Evolutionary conservation across 2,113 vertebrate genomes (phyloP).

Genomic region (Sula dactylatra): DNA sequence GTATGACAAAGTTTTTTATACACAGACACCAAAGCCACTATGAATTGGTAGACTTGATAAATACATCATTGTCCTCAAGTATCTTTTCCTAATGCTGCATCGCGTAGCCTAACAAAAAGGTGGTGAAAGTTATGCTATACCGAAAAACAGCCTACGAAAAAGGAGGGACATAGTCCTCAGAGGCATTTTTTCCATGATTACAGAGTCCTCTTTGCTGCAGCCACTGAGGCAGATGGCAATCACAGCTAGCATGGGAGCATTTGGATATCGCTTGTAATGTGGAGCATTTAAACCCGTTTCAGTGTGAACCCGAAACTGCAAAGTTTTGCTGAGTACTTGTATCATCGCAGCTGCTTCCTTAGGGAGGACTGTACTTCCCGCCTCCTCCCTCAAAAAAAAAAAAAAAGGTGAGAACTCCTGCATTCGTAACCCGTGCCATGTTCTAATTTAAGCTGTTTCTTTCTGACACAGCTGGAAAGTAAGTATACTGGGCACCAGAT

Average conservation of each 20-base stretch:
- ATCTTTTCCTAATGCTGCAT: background rate
- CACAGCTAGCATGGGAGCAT: background rate
- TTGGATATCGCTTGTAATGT: background rate
- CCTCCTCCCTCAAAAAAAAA: rapidly evolving
- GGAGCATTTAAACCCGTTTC: background rate
- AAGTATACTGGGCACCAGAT: too few species aligned
- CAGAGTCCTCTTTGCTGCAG: background rate
- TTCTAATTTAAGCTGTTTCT: background rate
- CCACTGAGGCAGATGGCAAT: background rate
- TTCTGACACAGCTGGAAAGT: background rate
- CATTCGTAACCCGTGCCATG: background rate
- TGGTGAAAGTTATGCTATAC: background rate
- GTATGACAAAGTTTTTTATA: background rate
- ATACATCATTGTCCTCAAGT: background rate
- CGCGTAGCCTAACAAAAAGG: background rate
- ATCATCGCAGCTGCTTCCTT: background rate
- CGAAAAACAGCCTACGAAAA: background rate
- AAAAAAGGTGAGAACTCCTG: rapidly evolving
- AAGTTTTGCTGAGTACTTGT: background rate
- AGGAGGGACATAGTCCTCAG: background rate
- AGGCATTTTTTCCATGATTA: background rate
- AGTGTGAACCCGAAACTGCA: background rate
- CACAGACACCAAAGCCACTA: background rate
- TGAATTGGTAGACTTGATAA: background rate
- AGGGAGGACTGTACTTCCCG: too few species aligned